Evolutionary conservation across 2,888 invertebrate genomes (phyloP).

Genomic region (Drosophila affinis): DNA sequence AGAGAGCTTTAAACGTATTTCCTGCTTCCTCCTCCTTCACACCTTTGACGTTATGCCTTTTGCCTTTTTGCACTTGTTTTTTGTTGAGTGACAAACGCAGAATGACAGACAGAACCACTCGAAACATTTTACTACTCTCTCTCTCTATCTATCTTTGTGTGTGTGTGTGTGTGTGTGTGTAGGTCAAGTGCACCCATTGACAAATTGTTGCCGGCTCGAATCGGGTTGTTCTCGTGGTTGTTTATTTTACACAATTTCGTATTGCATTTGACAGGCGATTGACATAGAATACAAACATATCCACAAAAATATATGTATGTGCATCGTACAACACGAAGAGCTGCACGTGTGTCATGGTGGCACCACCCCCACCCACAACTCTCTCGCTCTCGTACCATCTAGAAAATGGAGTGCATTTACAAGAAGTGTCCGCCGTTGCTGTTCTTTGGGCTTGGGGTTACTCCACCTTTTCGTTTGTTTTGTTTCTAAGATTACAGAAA

Average conservation of each 20-base stretch:
- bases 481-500: too few relatives aligned
- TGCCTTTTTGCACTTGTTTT: background rate
- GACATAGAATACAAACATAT: constrained; percentile 71
- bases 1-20: too few relatives aligned
- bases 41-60: too few relatives aligned
- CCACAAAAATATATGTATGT: constrained; percentile 2
- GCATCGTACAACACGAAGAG: constrained; percentile 19
- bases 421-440: background rate
- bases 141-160: background rate
- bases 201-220: constrained; percentile 54
- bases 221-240: constrained; percentile 32
- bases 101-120: background rate
- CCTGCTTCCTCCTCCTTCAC: too few relatives aligned
- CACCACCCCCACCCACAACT: background rate
- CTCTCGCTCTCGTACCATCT: background rate
- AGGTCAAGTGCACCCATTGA: constrained; percentile 69
- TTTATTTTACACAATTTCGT: constrained; percentile 45
- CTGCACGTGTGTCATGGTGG: background rate
- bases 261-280: constrained; percentile 67
- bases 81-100: background rate
- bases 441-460: too few relatives aligned
- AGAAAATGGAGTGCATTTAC: background rate
- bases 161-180: constrained; percentile 20
- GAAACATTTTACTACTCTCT: background rate
- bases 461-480: too few relatives aligned